These are phyloP conservation scores for Drosophila neoperkinsi DNA, from an alignment of 2,888 invertebrate genomes.

Conservation along the genomic window DNA sequence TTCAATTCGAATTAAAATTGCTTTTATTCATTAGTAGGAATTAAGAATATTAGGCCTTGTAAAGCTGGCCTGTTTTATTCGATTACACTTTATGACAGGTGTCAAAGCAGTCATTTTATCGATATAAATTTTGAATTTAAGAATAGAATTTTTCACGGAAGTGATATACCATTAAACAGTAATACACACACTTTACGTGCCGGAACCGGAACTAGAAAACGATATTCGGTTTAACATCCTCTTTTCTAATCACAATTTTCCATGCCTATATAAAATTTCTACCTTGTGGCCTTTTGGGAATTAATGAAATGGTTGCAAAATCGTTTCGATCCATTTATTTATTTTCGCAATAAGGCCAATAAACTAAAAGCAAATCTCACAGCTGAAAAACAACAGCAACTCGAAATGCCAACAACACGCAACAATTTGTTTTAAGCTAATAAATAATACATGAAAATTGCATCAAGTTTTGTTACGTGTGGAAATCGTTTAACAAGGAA, in stretches of 20 bases:
- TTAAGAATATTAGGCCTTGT: background rate
- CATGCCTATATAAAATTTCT: fast-evolving
- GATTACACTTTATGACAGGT: background rate
- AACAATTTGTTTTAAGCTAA: slow-evolving; percentile 4
- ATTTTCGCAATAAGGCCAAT: background rate
- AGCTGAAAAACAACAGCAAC: background rate
- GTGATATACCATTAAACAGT: too few species aligned
- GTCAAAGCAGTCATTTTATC: background rate
- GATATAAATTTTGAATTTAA: background rate
- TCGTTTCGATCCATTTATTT: background rate
- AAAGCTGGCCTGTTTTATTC: background rate
- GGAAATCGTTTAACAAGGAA: slow-evolving; percentile 37
- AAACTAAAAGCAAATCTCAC: background rate
- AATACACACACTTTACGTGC: too few species aligned
- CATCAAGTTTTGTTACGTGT: slow-evolving; percentile 21
- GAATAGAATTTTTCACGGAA: background rate
- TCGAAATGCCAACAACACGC: background rate
- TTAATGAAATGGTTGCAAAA: background rate
- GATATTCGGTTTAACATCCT: background rate
- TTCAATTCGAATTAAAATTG: background rate
- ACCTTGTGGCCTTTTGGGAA: background rate
- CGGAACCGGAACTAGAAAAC: background rate
- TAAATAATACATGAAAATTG: slow-evolving; percentile 32
- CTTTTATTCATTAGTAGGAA: background rate
- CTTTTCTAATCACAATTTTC: background rate